Evolutionary conservation across 2,113 vertebrate genomes (phyloP).

Genomic region (Calonectris borealis): DNA sequence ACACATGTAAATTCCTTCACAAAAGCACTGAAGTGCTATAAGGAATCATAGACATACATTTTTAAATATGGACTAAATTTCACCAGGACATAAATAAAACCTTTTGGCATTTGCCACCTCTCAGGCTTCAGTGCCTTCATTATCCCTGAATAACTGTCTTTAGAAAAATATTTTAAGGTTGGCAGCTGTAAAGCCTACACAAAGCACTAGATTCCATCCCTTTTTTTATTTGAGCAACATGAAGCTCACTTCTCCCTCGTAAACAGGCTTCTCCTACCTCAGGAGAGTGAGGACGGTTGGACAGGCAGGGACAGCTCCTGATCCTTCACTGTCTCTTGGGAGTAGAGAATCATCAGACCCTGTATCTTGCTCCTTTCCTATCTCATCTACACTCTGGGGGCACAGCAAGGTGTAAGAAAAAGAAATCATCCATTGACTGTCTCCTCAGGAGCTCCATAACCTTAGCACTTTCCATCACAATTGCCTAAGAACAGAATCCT

Average conservation of each 20-base stretch:
- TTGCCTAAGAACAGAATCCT: background rate
- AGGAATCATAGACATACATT: background rate
- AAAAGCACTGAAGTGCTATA: background rate
- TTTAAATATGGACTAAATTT: background rate
- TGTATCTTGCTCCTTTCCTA: background rate
- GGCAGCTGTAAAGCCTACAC: background rate
- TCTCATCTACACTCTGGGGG: background rate
- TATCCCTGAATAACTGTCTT: background rate
- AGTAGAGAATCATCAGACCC: background rate
- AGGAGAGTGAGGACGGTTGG: background rate
- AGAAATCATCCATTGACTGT: background rate
- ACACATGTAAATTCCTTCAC: background rate
- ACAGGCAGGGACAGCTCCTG: background rate
- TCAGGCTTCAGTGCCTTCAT: background rate
- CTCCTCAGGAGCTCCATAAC: background rate
- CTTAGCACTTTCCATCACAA: background rate
- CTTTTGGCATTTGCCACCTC: background rate
- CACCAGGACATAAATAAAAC: background rate
- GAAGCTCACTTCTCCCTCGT: background rate
- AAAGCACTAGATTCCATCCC: background rate
- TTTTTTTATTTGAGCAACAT: background rate
- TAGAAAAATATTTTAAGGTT: background rate
- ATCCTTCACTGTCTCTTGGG: background rate
- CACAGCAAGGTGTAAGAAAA: background rate
- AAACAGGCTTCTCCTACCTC: background rate